Percentiles rank a stretch among this genome's conserved stretches.
Conservation (phyloP, 2,113 vertebrate species). For the Arenaria interpres region DNA sequence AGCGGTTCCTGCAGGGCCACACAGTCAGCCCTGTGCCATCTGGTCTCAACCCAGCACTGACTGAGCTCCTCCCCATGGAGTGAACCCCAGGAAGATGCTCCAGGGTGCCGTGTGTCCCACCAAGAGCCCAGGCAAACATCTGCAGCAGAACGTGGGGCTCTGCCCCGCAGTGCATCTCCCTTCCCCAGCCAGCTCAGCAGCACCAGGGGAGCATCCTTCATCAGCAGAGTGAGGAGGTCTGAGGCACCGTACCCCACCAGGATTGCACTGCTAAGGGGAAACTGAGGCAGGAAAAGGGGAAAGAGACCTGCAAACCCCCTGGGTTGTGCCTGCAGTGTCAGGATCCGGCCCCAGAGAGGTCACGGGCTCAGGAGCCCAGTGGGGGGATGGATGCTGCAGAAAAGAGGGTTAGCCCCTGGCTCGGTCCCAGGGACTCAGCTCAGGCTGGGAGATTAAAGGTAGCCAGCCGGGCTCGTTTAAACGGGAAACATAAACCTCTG, state of each 20-base stretch:
- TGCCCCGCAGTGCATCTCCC: accelerated
- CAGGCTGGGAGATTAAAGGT: not conserved
- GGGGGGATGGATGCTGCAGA: not conserved
- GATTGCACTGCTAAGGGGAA: not conserved
- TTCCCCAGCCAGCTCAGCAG: not conserved
- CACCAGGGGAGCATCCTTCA: accelerated
- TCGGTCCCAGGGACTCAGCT: not conserved
- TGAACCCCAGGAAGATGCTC: not conserved
- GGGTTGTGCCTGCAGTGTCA: not conserved
- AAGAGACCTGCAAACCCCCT: not conserved
- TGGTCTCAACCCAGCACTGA: not conserved
- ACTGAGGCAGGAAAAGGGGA: not conserved
- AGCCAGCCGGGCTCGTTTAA: accelerated
- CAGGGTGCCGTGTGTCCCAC: not conserved
- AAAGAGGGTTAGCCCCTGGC: not conserved
- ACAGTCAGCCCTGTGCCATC: not conserved
- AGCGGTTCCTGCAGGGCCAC: not conserved
- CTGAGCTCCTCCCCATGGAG: not conserved
- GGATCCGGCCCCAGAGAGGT: not conserved
- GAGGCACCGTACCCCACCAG: not conserved
- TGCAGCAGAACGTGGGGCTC: not conserved
- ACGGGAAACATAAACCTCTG: not conserved
- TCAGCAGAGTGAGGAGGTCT: not conserved
- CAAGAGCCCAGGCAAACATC: not conserved
- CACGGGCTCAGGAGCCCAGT: not conserved